Conservation (phyloP, 1,140 invertebrate species). For the Bradysia coprophila region DNA sequence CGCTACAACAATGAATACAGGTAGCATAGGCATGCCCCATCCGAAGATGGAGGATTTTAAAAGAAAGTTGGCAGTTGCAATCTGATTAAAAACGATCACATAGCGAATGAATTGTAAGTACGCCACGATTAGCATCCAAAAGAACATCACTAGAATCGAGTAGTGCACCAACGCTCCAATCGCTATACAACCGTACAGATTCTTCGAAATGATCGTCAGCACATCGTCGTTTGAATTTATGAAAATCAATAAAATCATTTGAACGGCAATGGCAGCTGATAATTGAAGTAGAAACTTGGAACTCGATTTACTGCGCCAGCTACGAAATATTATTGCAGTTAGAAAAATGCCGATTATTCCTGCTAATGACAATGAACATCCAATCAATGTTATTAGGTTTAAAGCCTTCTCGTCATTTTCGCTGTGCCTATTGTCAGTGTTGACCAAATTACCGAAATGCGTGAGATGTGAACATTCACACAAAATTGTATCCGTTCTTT, state of each 20-base stretch:
- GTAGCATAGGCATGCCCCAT: conserved; percentile 31
- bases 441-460: conserved; percentile 34
- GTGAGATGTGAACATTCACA: conserved; percentile 37
- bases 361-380: conserved; percentile 32
- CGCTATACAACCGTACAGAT: conserved; percentile 21
- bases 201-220: conserved; percentile 4
- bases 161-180: conserved; percentile 37
- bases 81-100: conserved; percentile 32
- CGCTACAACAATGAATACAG: conserved; percentile 26
- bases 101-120: conserved; percentile 39
- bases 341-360: conserved; percentile 34
- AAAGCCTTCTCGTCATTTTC: conserved; percentile 26
- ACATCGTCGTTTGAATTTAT: conserved; percentile 25
- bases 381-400: conserved; percentile 34
- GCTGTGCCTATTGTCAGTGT: conserved; percentile 13
- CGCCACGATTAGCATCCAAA: conserved; percentile 44
- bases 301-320: conserved; percentile 37
- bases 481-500: conserved; percentile 17
- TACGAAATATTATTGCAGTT: conserved; percentile 33
- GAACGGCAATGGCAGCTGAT: conserved; percentile 31
- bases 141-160: conserved; percentile 36
- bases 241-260: conserved; percentile 32
- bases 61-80: conserved; percentile 27
- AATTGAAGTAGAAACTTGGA: conserved; percentile 39
- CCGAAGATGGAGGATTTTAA: conserved; percentile 28